Evolutionary conservation across 53 echinoderm and acorn worm species (phyloP).

Genomic region (Crossaster papposus): DNA sequence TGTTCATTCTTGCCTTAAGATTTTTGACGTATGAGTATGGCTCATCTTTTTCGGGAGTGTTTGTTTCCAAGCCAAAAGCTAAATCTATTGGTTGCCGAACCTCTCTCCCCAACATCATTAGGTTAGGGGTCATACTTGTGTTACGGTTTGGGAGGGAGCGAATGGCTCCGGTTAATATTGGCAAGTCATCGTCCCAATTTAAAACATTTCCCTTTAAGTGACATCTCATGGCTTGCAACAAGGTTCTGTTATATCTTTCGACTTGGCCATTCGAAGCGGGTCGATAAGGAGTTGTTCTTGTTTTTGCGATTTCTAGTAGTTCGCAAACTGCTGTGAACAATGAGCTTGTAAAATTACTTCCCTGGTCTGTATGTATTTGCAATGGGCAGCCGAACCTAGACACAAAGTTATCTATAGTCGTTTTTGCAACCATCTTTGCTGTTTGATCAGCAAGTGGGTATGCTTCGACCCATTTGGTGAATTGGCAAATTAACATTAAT

Average conservation of each 20-base stretch:
- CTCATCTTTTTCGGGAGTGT: not conserved
- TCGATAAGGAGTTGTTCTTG: slow-evolving; percentile 67
- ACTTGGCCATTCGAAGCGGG: slow-evolving; percentile 70
- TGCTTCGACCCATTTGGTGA: slow-evolving; percentile 66
- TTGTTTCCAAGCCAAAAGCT: not conserved
- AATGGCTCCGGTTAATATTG: slow-evolving; percentile 1
- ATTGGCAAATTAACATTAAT: slow-evolving; percentile 43
- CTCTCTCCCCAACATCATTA: slow-evolving; percentile 28
- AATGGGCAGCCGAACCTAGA: slow-evolving; percentile 58
- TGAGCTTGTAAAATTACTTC: slow-evolving; percentile 61
- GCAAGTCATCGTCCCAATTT: slow-evolving; percentile 19
- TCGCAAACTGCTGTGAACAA: slow-evolving; percentile 64
- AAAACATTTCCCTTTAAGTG: slow-evolving; percentile 54
- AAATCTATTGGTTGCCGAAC: slow-evolving; percentile 25
- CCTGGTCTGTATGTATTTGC: slow-evolving; percentile 73
- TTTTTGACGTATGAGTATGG: slow-evolving; percentile 2
- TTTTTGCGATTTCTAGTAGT: slow-evolving; percentile 55
- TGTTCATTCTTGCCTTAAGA: not conserved
- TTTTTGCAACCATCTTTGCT: slow-evolving; percentile 34
- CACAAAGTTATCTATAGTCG: slow-evolving; percentile 62
- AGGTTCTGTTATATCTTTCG: slow-evolving; percentile 70
- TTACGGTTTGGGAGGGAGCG: slow-evolving; percentile 20
- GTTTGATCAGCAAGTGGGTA: slow-evolving; percentile 63
- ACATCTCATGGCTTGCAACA: slow-evolving; percentile 51
- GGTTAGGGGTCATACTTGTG: slow-evolving; percentile 15